A percentile compares a stretch with the other conserved stretches of the same genome.
Evolutionary conservation across 1,140 invertebrate species (phyloP).

Genomic region (Tetramorium simillimum): DNA sequence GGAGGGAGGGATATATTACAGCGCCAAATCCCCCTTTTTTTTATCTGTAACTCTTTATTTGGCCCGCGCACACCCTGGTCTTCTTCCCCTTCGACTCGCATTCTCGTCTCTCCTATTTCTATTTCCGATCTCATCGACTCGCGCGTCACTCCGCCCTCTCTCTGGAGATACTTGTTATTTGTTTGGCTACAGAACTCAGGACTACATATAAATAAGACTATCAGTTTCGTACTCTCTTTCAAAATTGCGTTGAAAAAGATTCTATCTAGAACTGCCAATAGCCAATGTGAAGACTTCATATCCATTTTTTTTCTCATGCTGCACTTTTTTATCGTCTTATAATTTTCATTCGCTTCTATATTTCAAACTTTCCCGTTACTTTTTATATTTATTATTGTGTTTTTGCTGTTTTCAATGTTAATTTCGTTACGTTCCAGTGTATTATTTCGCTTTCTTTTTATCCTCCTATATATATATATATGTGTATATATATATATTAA

Average conservation of each 20-base stretch:
- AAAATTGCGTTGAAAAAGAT: constrained; percentile 18
- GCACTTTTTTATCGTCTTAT: constrained; percentile 9
- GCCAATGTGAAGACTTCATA: not conserved
- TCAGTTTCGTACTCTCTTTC: not conserved
- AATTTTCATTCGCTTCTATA: not conserved
- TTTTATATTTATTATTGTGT: not conserved
- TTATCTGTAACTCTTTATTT: constrained; percentile 52
- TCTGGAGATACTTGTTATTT: not conserved
- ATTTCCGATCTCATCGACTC: not conserved
- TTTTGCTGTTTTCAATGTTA: not conserved
- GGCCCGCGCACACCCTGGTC: not conserved
- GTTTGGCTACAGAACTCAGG: not conserved
- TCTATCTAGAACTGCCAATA: not conserved
- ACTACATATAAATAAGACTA: not conserved
- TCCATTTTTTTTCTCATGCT: not conserved
- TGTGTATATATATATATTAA: constrained; percentile 13
- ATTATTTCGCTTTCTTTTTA: constrained; percentile 22
- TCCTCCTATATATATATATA: not conserved
- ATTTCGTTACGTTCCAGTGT: constrained; percentile 12
- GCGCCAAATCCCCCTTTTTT: not conserved
- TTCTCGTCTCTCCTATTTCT: not conserved
- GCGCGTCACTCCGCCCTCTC: not conserved
- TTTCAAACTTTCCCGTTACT: not conserved
- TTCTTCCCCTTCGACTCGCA: not conserved
- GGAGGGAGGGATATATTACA: too few species aligned